Evolutionary conservation across 2,888 invertebrate species (phyloP), one percentile per base, ranked within the genome.

Genomic region (Opisthograptis luteolata): DNA sequence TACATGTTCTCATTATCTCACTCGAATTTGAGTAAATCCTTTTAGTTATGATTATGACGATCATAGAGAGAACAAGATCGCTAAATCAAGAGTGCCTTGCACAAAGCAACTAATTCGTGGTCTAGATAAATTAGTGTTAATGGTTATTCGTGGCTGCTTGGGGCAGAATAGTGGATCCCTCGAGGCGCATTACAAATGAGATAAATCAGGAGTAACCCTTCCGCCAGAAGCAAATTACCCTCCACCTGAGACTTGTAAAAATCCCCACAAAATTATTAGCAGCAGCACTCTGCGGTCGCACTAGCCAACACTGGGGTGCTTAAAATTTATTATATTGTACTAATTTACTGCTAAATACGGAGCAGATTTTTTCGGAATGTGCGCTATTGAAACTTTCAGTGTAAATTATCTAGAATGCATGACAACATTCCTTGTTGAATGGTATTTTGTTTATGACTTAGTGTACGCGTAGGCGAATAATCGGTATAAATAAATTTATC

Each of bases 221-320:
- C 83, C 70, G 65, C 69, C 73, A 66, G 81, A 80, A 83, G 81
- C 85, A 87, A 87, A 87, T 87, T 85, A 85, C 83, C 63, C 70
- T 78, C 87, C 89, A 90, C 89, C 89, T 90, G 89, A 89, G 89
- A 87, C 88, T 85, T 81, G 77, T 81, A 87, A 88, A 88, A 88
- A 86, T 78, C 66, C 75, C 79, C 74, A 74, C 64, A 73, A 72
- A 76, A 80, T 84, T 70, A 83, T 79, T 76, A 73, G 66, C 67
- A 70, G 65, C 68, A 51, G 59, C 59, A 55, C 64, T 56, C 48
- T 62, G 64, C 58, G 68, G 68, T 59, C 46, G 47, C 45, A 39
- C 57, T 61, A 58, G 41, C 49, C 53, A 32, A 55, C 66, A 62
- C 55, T 55, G 62, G 75, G 69, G 67, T 64, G 58, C 34, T 36